These are phyloP conservation scores for Zaprionus ornatus DNA, from an alignment of 1,140 invertebrate species.

Conservation along the genomic window DNA sequence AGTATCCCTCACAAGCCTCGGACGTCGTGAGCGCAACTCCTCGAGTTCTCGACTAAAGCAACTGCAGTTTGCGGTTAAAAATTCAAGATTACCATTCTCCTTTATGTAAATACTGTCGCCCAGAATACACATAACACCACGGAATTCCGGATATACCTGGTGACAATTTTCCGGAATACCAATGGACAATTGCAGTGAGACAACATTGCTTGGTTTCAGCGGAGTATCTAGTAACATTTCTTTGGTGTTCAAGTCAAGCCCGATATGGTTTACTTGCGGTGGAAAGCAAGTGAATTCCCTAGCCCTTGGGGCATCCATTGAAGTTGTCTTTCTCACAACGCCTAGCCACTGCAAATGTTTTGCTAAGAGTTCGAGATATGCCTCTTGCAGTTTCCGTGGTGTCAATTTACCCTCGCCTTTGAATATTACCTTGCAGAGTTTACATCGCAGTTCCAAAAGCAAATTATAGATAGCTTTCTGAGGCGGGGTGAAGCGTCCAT, in stretches of 20 bases:
- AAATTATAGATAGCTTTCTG: constrained; percentile 53
- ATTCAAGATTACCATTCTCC: constrained; percentile 26
- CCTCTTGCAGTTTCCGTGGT: constrained; percentile 36
- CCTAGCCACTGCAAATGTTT: constrained; percentile 24
- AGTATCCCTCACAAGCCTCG: not conserved
- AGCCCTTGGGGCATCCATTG: not conserved
- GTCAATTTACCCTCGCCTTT: constrained; percentile 5
- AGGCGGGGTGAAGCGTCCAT: constrained; percentile 46
- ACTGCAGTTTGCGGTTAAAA: constrained; percentile 33
- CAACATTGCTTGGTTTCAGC: constrained; percentile 39
- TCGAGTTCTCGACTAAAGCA: constrained; percentile 9
- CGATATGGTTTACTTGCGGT: constrained; percentile 40
- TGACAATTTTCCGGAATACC: constrained; percentile 47
- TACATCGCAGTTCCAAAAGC: constrained; percentile 39
- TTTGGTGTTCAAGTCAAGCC: constrained; percentile 15
- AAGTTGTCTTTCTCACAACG: constrained; percentile 14
- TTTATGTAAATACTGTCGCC: constrained; percentile 46
- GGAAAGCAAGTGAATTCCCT: constrained; percentile 30
- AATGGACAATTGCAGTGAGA: constrained; percentile 49
- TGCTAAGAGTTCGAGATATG: constrained; percentile 36
- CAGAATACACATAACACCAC: constrained; percentile 49
- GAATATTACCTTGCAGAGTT: constrained; percentile 32
- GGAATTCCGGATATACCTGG: constrained; percentile 47
- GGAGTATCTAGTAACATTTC: constrained; percentile 22
- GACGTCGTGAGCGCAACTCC: not conserved